Evolutionary conservation across 2,797 vertebrate species (phyloP).

Genomic region (Pseudocheirus occidentalis): DNA sequence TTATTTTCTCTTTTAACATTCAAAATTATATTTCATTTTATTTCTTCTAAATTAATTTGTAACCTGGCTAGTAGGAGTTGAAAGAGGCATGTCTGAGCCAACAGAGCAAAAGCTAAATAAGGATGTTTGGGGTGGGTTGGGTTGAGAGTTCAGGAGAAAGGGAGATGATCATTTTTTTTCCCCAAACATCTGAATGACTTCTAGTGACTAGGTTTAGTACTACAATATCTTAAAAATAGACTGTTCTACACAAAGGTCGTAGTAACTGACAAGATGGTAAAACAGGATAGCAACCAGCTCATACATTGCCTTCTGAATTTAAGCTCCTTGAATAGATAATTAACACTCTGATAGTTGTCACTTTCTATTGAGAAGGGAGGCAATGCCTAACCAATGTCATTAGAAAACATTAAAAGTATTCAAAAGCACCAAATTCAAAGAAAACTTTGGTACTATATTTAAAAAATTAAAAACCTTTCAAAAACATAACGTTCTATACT

Average conservation of each 20-base stretch:
- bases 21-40: not conserved
- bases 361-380: not conserved
- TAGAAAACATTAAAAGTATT: not conserved
- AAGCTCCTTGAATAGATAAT: not conserved
- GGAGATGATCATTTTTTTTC: not conserved
- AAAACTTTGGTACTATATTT: not conserved
- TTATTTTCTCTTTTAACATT: not conserved
- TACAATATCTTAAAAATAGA: not conserved
- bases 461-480: not conserved
- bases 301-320: too few relatives aligned
- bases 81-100: not conserved
- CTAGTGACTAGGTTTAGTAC: not conserved
- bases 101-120: not conserved
- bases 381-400: not conserved
- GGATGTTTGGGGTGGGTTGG: not conserved
- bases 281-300: rapidly evolving
- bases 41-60: not conserved
- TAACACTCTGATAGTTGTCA: not conserved
- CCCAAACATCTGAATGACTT: not conserved
- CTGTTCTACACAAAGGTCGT: not conserved
- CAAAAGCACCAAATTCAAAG: not conserved
- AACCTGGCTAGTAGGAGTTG: not conserved
- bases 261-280: not conserved
- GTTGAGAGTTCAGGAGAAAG: too few relatives aligned
- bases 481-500: not conserved